Evolutionary conservation across 2,797 vertebrate species (phyloP), one percentile per base, ranked within the genome.

Genomic region (Gymnocypris eckloni): DNA sequence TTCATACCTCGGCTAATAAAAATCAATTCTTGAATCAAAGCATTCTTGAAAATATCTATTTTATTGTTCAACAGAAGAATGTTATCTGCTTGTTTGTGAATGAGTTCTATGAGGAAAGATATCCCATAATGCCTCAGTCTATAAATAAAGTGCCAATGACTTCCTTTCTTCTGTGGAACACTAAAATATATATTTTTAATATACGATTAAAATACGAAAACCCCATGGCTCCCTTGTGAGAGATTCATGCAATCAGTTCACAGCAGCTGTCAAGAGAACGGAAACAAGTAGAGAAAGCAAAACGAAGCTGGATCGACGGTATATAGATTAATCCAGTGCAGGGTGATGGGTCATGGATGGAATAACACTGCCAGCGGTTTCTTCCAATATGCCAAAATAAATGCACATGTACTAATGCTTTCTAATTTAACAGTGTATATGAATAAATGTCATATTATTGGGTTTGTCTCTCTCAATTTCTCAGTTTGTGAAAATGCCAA

Each of bases 261-360:
- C 52, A 75, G 41, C 84, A 85, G 85, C 88, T 89, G 86, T 69
- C 48, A 56, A 61, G 11, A 81, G 80, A 83, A 20, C 48, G 72
- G 10, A 43, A 71, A 82, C 75, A 66, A 69, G 71, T 18, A 67
- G 50, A 18, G 20, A 61, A 43, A 69, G 52, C 33, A 73, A 70
- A 45, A 59, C 5, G 2, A 66, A 85, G 39, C 5, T 41, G 81
- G 28, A 61, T 69, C 25, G 15, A 52, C 79, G 59, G 81, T 59
- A 88, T 87, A 84, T 79, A 88, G 83, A 82, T 85, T 33, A 83
- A 80, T 85, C 82, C 13, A 72, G 78, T 80, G 85, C 84, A 88
- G 70, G 82, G 41, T 86, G 81, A 43, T 64, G 48, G 20, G 80
- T 78, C 71, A 54, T 28, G 43, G 25, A 43, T 25, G 39, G 71